Percentiles rank a stretch among this genome's conserved stretches.
These are phyloP conservation scores for Agelaius phoeniceus DNA, from an alignment of 2,113 vertebrate genomes.

Conservation along the genomic window DNA sequence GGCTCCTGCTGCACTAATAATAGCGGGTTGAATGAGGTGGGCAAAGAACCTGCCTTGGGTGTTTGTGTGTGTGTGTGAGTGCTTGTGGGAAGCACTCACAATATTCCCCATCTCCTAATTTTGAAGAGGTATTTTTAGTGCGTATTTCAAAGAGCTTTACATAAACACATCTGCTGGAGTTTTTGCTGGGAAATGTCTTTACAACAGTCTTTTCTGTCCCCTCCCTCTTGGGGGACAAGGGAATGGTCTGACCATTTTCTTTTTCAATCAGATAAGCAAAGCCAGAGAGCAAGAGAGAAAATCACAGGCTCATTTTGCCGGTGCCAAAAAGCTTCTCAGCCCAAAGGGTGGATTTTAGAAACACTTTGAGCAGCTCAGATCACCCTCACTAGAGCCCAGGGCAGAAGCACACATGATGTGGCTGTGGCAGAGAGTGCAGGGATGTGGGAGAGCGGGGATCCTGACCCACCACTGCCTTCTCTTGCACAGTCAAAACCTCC, in stretches of 20 bases:
- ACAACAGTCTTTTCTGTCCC: background rate
- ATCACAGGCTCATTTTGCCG: background rate
- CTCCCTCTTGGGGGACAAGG: background rate
- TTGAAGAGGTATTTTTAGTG: conserved; percentile 76
- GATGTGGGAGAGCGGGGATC: fast-evolving
- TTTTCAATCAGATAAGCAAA: conserved; percentile 6
- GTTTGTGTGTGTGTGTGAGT: background rate
- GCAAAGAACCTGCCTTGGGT: conserved; percentile 43
- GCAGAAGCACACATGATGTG: fast-evolving
- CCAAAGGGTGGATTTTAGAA: background rate
- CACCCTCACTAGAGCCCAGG: background rate
- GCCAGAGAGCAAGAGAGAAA: background rate
- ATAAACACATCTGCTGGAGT: conserved; percentile 72
- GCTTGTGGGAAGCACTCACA: conserved; percentile 43
- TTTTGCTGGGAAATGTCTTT: conserved; percentile 23
- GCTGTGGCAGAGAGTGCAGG: background rate
- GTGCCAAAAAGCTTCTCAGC: background rate
- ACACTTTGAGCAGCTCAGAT: background rate
- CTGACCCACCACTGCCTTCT: background rate
- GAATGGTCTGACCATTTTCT: background rate
- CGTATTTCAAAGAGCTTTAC: conserved; percentile 56
- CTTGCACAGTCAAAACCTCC: background rate
- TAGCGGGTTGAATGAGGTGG: conserved; percentile 50
- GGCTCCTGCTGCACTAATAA: conserved; percentile 70
- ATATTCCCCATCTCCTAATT: conserved; percentile 66